Evolutionary conservation across 2,888 invertebrate genomes (phyloP).

Genomic region (Anodontia alba): DNA sequence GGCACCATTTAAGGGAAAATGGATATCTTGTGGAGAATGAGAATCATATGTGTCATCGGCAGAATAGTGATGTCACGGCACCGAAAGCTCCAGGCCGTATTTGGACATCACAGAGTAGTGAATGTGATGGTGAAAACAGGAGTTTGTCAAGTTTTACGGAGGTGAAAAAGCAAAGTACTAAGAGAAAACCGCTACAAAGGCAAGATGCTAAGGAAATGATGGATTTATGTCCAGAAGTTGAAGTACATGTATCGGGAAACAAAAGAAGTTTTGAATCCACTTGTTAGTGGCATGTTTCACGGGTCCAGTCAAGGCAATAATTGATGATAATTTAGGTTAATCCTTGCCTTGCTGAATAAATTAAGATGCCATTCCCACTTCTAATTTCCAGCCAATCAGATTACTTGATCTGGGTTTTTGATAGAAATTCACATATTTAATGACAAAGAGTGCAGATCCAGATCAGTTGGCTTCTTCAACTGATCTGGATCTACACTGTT

Average conservation of each 20-base stretch:
- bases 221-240: conserved; percentile 33
- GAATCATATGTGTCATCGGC: conserved; percentile 6
- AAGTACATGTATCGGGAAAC: neutral
- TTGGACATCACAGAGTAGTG: conserved; percentile 30
- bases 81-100: conserved; percentile 55
- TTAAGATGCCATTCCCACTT: no score
- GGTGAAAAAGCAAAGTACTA: conserved; percentile 36
- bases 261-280: conserved; percentile 30
- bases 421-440: no score
- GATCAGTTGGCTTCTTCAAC: neutral
- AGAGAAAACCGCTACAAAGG: conserved; percentile 56
- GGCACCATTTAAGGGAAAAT: conserved; percentile 18
- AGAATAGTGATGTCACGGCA: conserved; percentile 21
- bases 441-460: neutral
- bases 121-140: neutral
- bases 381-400: no score
- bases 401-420: no score
- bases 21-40: conserved; percentile 33
- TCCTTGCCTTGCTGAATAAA: no score
- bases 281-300: conserved; percentile 44
- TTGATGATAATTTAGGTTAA: no score
- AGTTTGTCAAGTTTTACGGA: neutral
- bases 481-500: neutral
- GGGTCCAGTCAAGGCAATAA: no score
- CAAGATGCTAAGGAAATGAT: conserved; percentile 66